These are phyloP conservation scores for Panagrolaimus sp. DNA, from an alignment of 1,140 invertebrate species.

Conservation along the genomic window DNA sequence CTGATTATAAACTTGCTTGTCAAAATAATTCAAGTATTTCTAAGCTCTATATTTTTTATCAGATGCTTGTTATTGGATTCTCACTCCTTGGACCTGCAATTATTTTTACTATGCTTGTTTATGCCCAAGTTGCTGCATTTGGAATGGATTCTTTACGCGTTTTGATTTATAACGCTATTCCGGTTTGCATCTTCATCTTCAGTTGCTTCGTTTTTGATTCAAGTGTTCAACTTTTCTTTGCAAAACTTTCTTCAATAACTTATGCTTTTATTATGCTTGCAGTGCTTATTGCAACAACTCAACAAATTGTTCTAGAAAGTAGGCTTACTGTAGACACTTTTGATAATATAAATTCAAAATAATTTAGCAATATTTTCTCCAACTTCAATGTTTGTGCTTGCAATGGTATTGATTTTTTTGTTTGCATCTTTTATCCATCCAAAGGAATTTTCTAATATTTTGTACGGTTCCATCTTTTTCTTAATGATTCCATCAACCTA, in stretches of 20 bases:
- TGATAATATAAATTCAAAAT: no score
- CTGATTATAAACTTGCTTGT: slow-evolving; percentile 73
- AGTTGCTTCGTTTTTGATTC: slow-evolving; percentile 87
- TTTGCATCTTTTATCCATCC: slow-evolving; percentile 95
- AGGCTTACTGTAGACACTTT: no score
- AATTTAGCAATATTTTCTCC: slow-evolving; percentile 62
- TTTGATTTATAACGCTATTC: slow-evolving; percentile 49
- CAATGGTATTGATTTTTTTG: slow-evolving; percentile 82
- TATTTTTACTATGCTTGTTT: slow-evolving; percentile 74
- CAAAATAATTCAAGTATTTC: slow-evolving; percentile 96
- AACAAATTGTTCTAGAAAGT: slow-evolving; percentile 78
- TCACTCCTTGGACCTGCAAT: slow-evolving; percentile 83
- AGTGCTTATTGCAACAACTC: slow-evolving; percentile 92
- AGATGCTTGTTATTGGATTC: slow-evolving; percentile 92
- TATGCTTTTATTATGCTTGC: slow-evolving; percentile 99
- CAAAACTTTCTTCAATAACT: slow-evolving; percentile 84
- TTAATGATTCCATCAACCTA: slow-evolving; percentile 97
- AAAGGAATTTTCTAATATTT: slow-evolving; percentile 94
- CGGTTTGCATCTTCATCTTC: slow-evolving; percentile 67
- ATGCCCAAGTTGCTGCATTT: slow-evolving; percentile 60
- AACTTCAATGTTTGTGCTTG: slow-evolving; percentile 92
- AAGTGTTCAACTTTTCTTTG: slow-evolving; percentile 77
- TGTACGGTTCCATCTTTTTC: slow-evolving; percentile 86
- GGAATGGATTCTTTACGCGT: slow-evolving; percentile 37
- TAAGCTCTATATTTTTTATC: slow-evolving; percentile 85